Conservation (phyloP, 1,140 invertebrate genomes). For the Drosophila chauvacae region DNA sequence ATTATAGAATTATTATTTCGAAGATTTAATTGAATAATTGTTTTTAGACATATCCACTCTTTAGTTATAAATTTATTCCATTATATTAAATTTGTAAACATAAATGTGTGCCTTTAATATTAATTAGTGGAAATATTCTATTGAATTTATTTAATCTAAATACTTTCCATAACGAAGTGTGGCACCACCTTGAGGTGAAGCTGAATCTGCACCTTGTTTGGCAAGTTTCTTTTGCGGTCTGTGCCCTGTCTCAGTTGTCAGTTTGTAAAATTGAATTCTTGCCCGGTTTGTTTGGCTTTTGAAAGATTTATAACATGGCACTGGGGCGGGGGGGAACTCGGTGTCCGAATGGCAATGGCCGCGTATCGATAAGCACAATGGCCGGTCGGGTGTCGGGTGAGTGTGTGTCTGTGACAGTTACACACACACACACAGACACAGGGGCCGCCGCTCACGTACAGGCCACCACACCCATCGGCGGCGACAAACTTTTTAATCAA, state of each 20-base stretch:
- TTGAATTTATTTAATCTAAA: neutral
- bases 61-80: too few relatives aligned
- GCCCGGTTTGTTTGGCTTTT: slow-evolving; percentile 71
- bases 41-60: too few relatives aligned
- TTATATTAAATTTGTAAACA: too few relatives aligned
- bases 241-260: slow-evolving; percentile 69
- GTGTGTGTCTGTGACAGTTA: slow-evolving; percentile 70
- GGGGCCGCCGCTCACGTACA: slow-evolving; percentile 16
- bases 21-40: too few relatives aligned
- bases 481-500: slow-evolving; percentile 83
- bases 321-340: slow-evolving; percentile 1
- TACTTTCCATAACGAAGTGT: neutral
- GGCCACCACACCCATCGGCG: slow-evolving; percentile 42
- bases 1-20: too few relatives aligned
- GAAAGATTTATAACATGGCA: slow-evolving; percentile 76
- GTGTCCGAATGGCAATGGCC: slow-evolving; percentile 57
- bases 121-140: too few relatives aligned
- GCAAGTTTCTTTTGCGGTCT: slow-evolving; percentile 41
- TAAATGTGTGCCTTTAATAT: too few relatives aligned
- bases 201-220: slow-evolving; percentile 20
- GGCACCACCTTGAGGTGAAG: neutral
- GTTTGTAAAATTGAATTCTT: slow-evolving; percentile 77
- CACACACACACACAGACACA: slow-evolving; percentile 20
- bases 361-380: slow-evolving; percentile 79
- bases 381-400: slow-evolving; percentile 33